Base-by-base conservation (phyloP, 2,888 invertebrate species). In the Helleia helle region DNA sequence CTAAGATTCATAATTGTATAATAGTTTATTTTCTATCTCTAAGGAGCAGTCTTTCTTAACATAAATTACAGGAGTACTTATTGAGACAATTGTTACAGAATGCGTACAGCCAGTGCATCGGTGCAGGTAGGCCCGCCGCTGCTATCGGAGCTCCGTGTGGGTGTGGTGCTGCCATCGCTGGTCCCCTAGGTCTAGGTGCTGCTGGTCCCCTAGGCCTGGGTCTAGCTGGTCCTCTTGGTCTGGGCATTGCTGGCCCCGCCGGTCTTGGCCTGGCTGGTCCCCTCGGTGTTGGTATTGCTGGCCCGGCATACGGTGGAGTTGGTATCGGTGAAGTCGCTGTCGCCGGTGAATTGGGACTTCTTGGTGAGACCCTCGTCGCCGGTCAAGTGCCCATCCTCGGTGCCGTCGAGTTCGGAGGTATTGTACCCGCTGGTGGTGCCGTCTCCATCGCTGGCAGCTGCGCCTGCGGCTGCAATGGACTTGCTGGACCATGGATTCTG, bases 341-440 rank as follows among this genome's bases (percentile, higher is more conserved):
- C 4, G 49, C 43, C 12, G 65, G 61, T 25, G 52, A 59, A 38
- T 31, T 65, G 41, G 50, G 50, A 12, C 56, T 58, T 5, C 44
- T 43, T 11, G 65, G 63, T 22, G 42, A 46, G 38, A 58, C 63
- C 13, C 34, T 46, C 7, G 50, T 66, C 28, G 48, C 50, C 22
- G 64, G 64, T 17, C 52, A 55, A 24, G 57, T 64, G n/a, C 64
- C 63, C 7, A 56, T 64, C 22, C 36, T 55, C 17, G 63, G 63
- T 31, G 52, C 52, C 11, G 61, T 66, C 1, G 25, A 47, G 18
- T 62, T 59, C 46, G 52, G 47, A 30, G 65, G 64, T 8, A 18
- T 38, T 5, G 36, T 52, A 4, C 43, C 47, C n/a, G 59, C 59
- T 18, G 52, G 48, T 40, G 60, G 61, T 11, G 31, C 51, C 8